Evolutionary conservation across 2,888 invertebrate genomes (phyloP).

Genomic region (Campoplex capitator): DNA sequence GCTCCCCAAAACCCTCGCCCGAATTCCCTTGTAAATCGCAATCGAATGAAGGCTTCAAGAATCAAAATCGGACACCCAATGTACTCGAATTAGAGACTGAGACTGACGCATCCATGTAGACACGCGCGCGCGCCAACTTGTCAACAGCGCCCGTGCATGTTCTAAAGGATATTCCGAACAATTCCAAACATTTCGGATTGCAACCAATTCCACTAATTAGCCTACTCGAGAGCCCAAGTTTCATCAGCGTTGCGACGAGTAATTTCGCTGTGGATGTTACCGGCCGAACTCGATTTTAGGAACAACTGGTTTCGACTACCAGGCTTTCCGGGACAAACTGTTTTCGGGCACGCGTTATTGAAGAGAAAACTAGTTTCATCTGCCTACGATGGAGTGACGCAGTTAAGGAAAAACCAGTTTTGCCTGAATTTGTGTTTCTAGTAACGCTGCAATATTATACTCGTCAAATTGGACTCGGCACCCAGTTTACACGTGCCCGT

Average conservation of each 20-base stretch:
- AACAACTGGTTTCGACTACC: not conserved
- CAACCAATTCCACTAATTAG: constrained; percentile 62
- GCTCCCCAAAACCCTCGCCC: not conserved
- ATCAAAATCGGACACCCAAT: constrained; percentile 3
- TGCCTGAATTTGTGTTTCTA: not conserved
- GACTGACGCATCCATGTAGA: not conserved
- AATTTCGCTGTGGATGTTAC: constrained; percentile 10
- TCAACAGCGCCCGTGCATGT: not conserved
- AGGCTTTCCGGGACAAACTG: not conserved
- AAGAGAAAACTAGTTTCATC: not conserved
- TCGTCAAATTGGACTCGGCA: constrained; percentile 57
- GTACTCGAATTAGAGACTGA: not conserved
- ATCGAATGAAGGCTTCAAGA: not conserved
- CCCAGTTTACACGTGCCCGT: constrained; percentile 31
- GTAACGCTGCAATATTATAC: constrained; percentile 47
- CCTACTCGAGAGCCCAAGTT: constrained; percentile 29
- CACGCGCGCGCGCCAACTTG: not conserved
- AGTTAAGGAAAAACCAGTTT: not conserved
- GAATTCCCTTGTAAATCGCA: not conserved
- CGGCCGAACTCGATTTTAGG: not conserved
- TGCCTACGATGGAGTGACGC: not conserved
- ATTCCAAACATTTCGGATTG: constrained; percentile 52
- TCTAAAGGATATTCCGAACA: constrained; percentile 45
- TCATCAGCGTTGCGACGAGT: constrained; percentile 32
- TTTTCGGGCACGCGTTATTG: not conserved